Percentiles rank a stretch among this genome's conserved stretches.
Conservation (phyloP, 2,888 invertebrate species). For the Danaus chrysippus region DNA sequence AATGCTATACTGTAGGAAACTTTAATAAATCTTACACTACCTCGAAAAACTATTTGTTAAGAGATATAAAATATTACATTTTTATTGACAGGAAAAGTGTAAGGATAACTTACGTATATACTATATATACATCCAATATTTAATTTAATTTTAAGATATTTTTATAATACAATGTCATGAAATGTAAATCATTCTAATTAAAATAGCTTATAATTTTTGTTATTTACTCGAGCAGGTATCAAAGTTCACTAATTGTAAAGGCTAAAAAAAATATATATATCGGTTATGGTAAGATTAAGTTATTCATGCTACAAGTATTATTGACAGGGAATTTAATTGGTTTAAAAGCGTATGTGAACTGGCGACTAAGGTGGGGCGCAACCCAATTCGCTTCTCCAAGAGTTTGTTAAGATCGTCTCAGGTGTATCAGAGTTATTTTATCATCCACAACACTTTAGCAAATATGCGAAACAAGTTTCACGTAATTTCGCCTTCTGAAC, state of each 20-base stretch:
- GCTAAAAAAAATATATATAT: too few species aligned
- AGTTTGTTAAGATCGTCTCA: constrained; percentile 52
- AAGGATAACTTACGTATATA: too few species aligned
- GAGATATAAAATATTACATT: background rate
- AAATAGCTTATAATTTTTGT: too few species aligned
- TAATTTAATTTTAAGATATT: too few species aligned
- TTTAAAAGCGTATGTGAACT: constrained; percentile 42
- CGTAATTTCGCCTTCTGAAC: constrained; percentile 58
- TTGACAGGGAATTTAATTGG: background rate
- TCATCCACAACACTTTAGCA: constrained; percentile 60
- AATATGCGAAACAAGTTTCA: constrained; percentile 61
- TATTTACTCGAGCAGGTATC: too few species aligned
- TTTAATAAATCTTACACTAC: constrained; percentile 6
- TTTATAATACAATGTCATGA: too few species aligned
- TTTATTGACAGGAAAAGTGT: background rate
- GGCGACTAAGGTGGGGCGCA: constrained; percentile 44
- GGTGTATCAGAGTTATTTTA: constrained; percentile 65
- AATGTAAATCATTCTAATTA: too few species aligned
- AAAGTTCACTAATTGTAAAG: too few species aligned
- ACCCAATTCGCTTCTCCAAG: constrained; percentile 48
- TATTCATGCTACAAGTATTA: background rate
- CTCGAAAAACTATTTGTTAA: constrained; percentile 5
- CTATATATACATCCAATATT: too few species aligned
- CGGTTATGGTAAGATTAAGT: too few species aligned
- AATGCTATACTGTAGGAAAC: constrained; percentile 32